Evolutionary conservation across 2,797 vertebrate species (phyloP).

Genomic region (Pterois miles): DNA sequence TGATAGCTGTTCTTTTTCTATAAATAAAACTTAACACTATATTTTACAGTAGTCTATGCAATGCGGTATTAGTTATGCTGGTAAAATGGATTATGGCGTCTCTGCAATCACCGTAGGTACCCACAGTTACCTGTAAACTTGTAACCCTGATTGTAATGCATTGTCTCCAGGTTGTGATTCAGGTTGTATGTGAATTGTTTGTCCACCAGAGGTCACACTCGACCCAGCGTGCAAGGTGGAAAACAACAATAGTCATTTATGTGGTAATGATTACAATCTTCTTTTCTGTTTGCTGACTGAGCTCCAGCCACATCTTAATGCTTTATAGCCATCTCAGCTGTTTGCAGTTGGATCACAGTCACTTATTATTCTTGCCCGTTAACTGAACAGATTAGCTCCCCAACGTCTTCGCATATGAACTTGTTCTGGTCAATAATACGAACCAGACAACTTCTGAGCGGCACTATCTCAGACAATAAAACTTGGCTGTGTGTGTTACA

Average conservation of each 20-base stretch:
- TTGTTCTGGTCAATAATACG: background rate
- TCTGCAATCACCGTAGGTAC: too few relatives aligned
- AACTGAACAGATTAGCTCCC: background rate
- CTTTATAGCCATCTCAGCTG: background rate
- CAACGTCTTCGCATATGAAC: background rate
- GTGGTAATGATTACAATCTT: constrained; percentile 1
- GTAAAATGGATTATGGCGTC: too few relatives aligned
- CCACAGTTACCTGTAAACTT: too few relatives aligned
- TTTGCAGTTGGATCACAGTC: background rate
- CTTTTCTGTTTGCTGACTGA: background rate
- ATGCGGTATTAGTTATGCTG: too few relatives aligned
- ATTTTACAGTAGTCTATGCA: too few relatives aligned
- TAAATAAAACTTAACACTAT: too few relatives aligned
- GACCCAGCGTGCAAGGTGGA: background rate
- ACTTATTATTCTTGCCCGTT: background rate
- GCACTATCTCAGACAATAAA: constrained; percentile 12
- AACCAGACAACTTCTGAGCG: constrained; percentile 15
- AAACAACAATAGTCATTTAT: background rate
- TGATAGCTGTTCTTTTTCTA: too few relatives aligned
- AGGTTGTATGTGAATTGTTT: too few relatives aligned
- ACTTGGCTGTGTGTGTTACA: constrained; percentile 3
- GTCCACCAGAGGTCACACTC: constrained; percentile 52
- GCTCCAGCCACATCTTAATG: background rate
- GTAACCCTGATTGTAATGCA: too few relatives aligned
- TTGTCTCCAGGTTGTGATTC: too few relatives aligned